Percentiles rank a stretch among this genome's conserved stretches.
phyloP scores from a whole-genome alignment of 2,113 vertebrate species.

The Larimichthys polyactis region DNA sequence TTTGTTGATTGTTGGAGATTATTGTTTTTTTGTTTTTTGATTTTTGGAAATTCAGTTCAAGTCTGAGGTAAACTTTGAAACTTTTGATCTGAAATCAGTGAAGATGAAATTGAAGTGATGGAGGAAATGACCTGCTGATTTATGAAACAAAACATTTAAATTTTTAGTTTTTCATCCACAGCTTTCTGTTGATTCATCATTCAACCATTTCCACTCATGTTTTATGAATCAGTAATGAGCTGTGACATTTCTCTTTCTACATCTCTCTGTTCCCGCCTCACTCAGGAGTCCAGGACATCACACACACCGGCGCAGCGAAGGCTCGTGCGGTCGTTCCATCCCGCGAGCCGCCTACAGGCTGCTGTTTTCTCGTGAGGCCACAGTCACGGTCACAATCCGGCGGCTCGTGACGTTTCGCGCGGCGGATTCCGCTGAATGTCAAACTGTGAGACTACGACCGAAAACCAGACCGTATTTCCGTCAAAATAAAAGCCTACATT shows the following conservation, averaged over 20 bases:
- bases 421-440: constrained; percentile 1
- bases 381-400: constrained; percentile 3
- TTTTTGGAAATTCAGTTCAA: no score
- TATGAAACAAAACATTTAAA: no score
- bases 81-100: no score
- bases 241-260: neutral
- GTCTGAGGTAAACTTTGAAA: no score
- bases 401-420: constrained; percentile 19
- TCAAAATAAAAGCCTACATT: constrained; percentile 13
- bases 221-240: no score
- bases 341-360: constrained; percentile 22
- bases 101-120: no score
- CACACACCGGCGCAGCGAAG: constrained; percentile 24
- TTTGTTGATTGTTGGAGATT: no score
- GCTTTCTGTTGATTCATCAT: no score
- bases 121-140: no score
- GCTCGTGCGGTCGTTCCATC: constrained; percentile 2
- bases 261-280: constrained; percentile 1
- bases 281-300: neutral
- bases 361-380: constrained; percentile 18
- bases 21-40: no score
- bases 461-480: neutral
- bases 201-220: no score
- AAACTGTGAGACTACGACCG: neutral
- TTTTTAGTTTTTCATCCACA: no score